A percentile compares a stretch with the other conserved stretches of the same genome.
phyloP scores from a whole-genome alignment of 2,797 vertebrate genomes.

The Dipus sagitta region DNA sequence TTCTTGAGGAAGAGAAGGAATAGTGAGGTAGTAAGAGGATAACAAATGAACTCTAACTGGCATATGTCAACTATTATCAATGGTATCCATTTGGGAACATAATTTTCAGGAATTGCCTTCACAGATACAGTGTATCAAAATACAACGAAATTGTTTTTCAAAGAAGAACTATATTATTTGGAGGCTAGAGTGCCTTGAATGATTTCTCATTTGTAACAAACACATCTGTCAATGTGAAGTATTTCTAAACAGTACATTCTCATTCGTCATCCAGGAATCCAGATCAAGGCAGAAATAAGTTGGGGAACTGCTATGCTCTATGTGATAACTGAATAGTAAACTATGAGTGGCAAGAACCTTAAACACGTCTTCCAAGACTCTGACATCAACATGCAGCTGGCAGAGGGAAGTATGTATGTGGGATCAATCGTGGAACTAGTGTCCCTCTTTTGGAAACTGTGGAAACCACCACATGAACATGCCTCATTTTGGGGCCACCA shows the following conservation, averaged over 20 bases:
- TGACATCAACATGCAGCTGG: background rate
- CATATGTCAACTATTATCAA: background rate
- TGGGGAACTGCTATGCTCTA: background rate
- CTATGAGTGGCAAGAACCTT: background rate
- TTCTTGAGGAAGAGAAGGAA: background rate
- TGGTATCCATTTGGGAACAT: background rate
- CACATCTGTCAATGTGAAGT: background rate
- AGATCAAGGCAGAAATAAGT: background rate
- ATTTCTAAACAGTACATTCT: background rate
- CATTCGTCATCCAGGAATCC: background rate
- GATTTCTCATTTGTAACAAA: background rate
- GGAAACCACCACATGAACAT: background rate
- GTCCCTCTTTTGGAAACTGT: background rate
- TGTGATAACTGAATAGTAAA: background rate
- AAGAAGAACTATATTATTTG: background rate
- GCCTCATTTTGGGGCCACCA: background rate
- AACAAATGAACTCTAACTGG: background rate
- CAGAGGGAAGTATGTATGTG: rapidly evolving
- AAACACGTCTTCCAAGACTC: background rate
- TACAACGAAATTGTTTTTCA: background rate
- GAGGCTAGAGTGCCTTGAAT: background rate
- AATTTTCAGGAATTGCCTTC: background rate
- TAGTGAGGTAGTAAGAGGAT: background rate
- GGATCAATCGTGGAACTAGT: background rate
- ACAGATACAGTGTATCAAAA: background rate